Conservation (phyloP, 2,888 invertebrate species). For the Linyphia triangularis region DNA sequence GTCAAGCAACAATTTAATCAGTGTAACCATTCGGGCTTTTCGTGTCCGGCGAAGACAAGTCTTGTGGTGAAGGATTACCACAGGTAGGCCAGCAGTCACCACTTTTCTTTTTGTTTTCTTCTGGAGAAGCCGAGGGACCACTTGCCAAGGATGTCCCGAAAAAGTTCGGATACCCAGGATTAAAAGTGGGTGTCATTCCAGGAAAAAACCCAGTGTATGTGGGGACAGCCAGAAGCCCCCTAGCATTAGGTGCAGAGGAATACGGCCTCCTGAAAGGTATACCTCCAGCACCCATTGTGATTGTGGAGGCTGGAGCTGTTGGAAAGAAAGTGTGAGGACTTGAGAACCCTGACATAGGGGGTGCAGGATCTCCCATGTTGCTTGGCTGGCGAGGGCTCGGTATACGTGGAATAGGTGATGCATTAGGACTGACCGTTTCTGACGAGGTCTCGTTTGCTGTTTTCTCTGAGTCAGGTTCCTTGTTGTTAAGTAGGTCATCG, state of each 20-base stretch:
- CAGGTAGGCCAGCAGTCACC: constrained; percentile 67
- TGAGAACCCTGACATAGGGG: constrained; percentile 44
- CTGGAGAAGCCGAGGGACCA: constrained; percentile 12
- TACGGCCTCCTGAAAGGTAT: constrained; percentile 67
- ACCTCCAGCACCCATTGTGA: constrained; percentile 48
- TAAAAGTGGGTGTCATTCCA: constrained; percentile 61
- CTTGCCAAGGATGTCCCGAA: constrained; percentile 58
- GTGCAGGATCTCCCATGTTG: constrained; percentile 26
- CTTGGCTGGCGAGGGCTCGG: constrained; percentile 32
- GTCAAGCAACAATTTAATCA: constrained; percentile 34
- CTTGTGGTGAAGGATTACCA: constrained; percentile 68
- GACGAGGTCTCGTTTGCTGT: constrained; percentile 43
- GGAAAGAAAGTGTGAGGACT: constrained; percentile 53
- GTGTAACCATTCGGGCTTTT: constrained; percentile 72
- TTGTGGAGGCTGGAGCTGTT: constrained; percentile 27
- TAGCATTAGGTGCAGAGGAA: constrained; percentile 36
- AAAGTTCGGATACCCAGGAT: constrained; percentile 68
- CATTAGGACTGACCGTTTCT: constrained; percentile 51
- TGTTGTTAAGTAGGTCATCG: constrained; percentile 86
- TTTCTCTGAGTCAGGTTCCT: constrained; percentile 59
- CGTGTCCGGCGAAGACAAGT: constrained; percentile 67
- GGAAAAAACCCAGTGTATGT: constrained; percentile 72
- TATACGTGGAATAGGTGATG: constrained; percentile 40
- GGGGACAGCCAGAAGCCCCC: constrained; percentile 64
- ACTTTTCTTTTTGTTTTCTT: constrained; percentile 50